Conservation (phyloP, 2,888 invertebrate species). For the Troides helena region DNA sequence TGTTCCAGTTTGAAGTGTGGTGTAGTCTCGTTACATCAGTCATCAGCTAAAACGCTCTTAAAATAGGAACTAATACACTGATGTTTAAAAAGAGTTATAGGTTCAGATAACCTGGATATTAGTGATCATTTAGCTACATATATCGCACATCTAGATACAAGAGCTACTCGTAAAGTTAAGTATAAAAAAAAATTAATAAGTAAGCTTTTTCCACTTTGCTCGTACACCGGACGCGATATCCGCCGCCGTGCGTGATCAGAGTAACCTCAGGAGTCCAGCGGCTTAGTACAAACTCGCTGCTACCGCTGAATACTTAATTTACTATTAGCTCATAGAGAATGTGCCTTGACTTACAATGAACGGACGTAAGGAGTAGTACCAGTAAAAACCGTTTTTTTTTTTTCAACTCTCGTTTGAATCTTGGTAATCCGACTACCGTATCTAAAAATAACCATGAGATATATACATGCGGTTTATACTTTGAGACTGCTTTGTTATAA, state of each 20-base stretch:
- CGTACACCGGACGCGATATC: constrained; percentile 70
- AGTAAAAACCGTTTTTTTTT: constrained; percentile 13
- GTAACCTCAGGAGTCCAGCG: constrained; percentile 45
- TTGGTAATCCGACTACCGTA: constrained; percentile 27
- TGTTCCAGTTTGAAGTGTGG: no score
- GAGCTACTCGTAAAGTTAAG: constrained; percentile 3
- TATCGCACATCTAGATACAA: not conserved
- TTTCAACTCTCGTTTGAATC: constrained; percentile 27
- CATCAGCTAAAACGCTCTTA: no score
- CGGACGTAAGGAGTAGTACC: constrained; percentile 8
- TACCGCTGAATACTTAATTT: constrained; percentile 65
- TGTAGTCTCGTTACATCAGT: no score
- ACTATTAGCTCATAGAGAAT: constrained; percentile 55
- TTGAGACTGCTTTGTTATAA: no score
- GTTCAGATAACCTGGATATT: no score
- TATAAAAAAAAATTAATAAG: constrained; percentile 25
- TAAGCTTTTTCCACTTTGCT: constrained; percentile 16
- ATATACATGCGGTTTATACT: no score
- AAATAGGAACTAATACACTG: no score
- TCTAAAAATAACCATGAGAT: constrained; percentile 3
- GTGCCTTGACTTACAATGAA: constrained; percentile 42
- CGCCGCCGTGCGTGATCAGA: constrained; percentile 66
- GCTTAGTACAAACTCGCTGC: constrained; percentile 50
- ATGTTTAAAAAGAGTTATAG: no score
- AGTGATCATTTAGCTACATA: no score